These are phyloP conservation scores for Standfussiana lucernea DNA, from an alignment of 2,888 invertebrate genomes.

Conservation along the genomic window DNA sequence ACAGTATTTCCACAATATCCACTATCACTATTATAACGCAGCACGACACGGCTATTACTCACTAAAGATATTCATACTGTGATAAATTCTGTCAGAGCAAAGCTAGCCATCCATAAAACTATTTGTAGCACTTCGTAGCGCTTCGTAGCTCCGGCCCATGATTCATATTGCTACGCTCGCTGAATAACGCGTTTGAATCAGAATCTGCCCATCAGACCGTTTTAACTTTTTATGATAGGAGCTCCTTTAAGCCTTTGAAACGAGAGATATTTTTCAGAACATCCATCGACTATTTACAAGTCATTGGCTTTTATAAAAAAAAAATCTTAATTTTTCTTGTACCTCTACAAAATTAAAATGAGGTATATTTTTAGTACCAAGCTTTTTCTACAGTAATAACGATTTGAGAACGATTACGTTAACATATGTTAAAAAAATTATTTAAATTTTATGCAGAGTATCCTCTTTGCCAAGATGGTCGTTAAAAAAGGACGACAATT, in stretches of 20 bases:
- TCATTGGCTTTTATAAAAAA: not conserved
- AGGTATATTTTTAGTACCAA: no score
- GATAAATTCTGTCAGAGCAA: conserved; percentile 36
- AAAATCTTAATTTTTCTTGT: not conserved
- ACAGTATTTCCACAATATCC: conserved; percentile 6
- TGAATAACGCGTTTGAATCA: conserved; percentile 77
- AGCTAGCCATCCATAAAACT: conserved; percentile 48
- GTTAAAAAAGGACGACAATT: conserved; percentile 14
- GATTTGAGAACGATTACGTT: not conserved
- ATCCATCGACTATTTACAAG: not conserved
- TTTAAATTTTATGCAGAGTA: conserved; percentile 16
- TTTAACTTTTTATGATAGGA: conserved; percentile 63
- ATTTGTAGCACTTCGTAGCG: conserved; percentile 62
- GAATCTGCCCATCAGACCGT: conserved; percentile 74
- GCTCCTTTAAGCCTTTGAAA: conserved; percentile 52
- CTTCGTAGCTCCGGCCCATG: conserved; percentile 67
- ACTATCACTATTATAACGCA: conserved; percentile 5
- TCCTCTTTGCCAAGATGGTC: conserved; percentile 30
- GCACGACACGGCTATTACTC: conserved; percentile 49
- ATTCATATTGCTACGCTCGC: conserved; percentile 78
- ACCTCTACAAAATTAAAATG: not conserved
- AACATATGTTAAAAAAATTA: not conserved
- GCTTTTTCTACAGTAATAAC: not conserved
- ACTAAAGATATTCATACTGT: conserved; percentile 24
- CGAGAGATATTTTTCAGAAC: conserved; percentile 31